A percentile compares a stretch with the other conserved stretches of the same genome.
phyloP scores from a whole-genome alignment of 2,888 invertebrate species.

The Adineta ricciae region DNA sequence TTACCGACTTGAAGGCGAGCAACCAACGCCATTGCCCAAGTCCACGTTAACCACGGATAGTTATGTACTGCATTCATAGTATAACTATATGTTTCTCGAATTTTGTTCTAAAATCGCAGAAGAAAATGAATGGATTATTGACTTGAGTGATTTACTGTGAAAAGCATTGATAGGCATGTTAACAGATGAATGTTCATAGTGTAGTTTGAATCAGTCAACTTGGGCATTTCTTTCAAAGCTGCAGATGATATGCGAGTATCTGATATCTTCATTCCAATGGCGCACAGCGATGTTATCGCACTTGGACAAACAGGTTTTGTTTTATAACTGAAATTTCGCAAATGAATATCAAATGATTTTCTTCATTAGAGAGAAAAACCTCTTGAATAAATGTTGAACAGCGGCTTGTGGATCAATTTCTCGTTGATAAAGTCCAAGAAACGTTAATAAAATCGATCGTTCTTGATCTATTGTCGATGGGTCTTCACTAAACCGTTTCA shows the following conservation, averaged over 20 bases:
- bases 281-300: not conserved
- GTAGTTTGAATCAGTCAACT: not conserved
- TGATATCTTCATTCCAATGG: not conserved
- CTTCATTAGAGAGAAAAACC: not conserved
- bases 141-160: not conserved
- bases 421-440: not conserved
- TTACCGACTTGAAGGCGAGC: not conserved
- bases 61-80: not conserved
- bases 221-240: not conserved
- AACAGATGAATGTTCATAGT: not conserved
- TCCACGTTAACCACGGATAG: not conserved
- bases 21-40: not conserved
- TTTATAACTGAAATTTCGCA: not conserved
- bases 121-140: not conserved
- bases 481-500: not conserved
- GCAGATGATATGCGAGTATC: not conserved
- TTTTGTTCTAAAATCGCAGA: not conserved
- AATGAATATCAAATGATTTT: no score
- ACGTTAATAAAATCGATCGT: not conserved
- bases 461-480: not conserved
- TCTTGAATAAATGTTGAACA: not conserved
- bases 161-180: not conserved
- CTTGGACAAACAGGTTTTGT: not conserved
- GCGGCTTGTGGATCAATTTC: not conserved
- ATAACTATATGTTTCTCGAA: not conserved